Conservation (phyloP, 2,797 vertebrate genomes). For the Cryptoblepharus egeriae region DNA sequence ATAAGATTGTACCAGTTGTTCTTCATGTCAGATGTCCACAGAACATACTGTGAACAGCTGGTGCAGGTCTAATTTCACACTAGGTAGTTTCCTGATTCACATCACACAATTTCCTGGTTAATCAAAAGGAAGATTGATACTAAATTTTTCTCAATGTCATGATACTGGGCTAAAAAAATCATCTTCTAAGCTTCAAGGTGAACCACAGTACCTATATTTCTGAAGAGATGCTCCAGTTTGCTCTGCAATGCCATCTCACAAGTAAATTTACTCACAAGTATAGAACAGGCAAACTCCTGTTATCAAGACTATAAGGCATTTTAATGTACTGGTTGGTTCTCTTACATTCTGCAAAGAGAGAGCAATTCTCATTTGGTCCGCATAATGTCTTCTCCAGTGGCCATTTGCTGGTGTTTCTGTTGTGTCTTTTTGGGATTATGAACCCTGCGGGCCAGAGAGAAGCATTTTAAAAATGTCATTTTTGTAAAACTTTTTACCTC, state of each 20-base stretch:
- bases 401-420: no score
- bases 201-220: neutral
- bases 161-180: neutral
- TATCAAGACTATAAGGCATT: no score
- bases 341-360: no score
- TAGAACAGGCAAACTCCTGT: neutral
- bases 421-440: no score
- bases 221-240: constrained; percentile 2
- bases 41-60: constrained; percentile 7
- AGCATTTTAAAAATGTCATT: no score
- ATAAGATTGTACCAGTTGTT: neutral
- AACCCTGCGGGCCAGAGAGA: no score
- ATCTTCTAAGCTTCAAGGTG: neutral
- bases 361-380: no score
- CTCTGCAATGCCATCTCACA: neutral
- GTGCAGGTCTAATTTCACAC: neutral
- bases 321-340: no score
- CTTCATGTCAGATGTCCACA: neutral
- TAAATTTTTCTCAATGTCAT: neutral
- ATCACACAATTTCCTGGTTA: neutral
- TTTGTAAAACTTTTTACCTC: no score
- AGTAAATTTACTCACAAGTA: no score
- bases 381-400: no score
- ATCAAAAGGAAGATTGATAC: neutral
- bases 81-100: neutral